phyloP scores from a whole-genome alignment of 2,113 vertebrate genomes.

The Myrmophylax atrothorax region DNA sequence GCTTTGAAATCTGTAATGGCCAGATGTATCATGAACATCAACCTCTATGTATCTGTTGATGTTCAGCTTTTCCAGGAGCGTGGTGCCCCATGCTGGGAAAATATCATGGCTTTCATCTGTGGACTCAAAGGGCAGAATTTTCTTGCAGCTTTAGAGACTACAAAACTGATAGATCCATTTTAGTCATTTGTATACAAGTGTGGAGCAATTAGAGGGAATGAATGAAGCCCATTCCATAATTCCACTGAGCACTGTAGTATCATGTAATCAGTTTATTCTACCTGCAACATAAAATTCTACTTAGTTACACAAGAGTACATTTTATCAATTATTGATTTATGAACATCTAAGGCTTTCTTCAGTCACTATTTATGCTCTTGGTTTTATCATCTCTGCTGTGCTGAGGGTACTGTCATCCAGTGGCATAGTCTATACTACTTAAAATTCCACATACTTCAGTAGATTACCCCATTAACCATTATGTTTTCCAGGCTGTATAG shows the following conservation, averaged over 20 bases:
- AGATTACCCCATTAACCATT: slow-evolving; percentile 75
- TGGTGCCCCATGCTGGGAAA: not conserved
- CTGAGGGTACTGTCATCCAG: slow-evolving; percentile 46
- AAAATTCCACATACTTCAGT: slow-evolving; percentile 69
- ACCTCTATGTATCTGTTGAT: not conserved
- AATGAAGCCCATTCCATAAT: slow-evolving; percentile 53
- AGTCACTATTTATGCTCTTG: slow-evolving; percentile 60
- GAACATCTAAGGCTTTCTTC: slow-evolving; percentile 60
- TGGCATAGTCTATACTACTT: slow-evolving; percentile 59
- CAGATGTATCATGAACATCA: slow-evolving; percentile 12
- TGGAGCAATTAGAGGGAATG: slow-evolving; percentile 55
- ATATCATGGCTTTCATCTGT: slow-evolving; percentile 36
- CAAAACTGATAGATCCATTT: not conserved
- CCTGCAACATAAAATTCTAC: slow-evolving; percentile 63
- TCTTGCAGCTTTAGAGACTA: slow-evolving; percentile 31
- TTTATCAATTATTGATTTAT: slow-evolving; percentile 77
- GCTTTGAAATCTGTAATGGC: slow-evolving; percentile 37
- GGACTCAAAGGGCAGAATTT: slow-evolving; percentile 8
- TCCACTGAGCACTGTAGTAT: slow-evolving; percentile 48
- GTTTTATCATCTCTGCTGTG: slow-evolving; percentile 67
- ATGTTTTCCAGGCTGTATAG: slow-evolving; percentile 70
- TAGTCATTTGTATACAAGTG: slow-evolving; percentile 63
- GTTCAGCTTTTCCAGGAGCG: not conserved
- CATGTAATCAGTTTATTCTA: slow-evolving; percentile 67
- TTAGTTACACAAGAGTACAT: slow-evolving; percentile 64